Evolutionary conservation across 2,113 vertebrate species (phyloP).

Genomic region (Solenodon paradoxus): DNA sequence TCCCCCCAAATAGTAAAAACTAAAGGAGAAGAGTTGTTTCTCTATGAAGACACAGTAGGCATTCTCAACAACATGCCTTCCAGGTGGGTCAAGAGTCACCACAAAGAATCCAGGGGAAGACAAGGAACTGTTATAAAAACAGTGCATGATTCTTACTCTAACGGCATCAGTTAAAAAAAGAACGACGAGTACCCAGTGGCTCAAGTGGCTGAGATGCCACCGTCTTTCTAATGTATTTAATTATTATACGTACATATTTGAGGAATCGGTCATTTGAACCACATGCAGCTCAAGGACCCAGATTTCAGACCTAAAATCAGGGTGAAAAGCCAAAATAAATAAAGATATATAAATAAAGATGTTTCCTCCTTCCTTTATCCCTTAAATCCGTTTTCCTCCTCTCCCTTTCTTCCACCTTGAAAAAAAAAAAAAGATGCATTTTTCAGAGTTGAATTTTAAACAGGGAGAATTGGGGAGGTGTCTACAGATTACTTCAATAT

Average conservation of each 20-base stretch:
- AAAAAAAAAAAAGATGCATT: neutral
- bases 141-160: neutral
- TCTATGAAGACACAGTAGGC: neutral
- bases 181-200: too few relatives aligned
- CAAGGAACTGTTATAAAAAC: too few relatives aligned
- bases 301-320: too few relatives aligned
- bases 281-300: too few relatives aligned
- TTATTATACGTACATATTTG: neutral
- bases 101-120: neutral
- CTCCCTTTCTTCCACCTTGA: too few relatives aligned
- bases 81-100: neutral
- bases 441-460: neutral
- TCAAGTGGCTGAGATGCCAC: too few relatives aligned
- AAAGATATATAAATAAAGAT: too few relatives aligned
- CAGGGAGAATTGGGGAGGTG: fast-evolving
- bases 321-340: too few relatives aligned
- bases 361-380: too few relatives aligned
- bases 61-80: neutral
- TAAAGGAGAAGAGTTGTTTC: neutral
- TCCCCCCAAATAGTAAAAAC: neutral
- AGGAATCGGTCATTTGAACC: neutral
- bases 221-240: neutral
- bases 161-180: too few relatives aligned
- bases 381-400: too few relatives aligned
- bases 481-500: neutral